Conservation (phyloP, 2,888 invertebrate genomes). For the Athalia rosae region DNA sequence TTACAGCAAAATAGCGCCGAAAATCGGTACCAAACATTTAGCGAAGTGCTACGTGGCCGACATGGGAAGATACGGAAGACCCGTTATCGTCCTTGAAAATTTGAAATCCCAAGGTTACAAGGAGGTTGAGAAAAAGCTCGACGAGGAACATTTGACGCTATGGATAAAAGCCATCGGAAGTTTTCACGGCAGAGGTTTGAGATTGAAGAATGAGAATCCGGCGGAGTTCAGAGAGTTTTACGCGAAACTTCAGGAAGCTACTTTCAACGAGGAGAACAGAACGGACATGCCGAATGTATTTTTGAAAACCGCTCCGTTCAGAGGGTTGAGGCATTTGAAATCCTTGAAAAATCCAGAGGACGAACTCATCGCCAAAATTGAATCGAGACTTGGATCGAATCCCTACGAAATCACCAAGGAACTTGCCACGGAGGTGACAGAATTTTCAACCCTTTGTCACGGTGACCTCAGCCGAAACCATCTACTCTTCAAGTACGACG, state of each 20-base stretch:
- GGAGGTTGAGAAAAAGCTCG: conserved; percentile 53
- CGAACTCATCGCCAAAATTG: conserved; percentile 45
- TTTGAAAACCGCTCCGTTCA: conserved; percentile 48
- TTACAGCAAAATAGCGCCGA: conserved; percentile 58
- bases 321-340: conserved; percentile 50
- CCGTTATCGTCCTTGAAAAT: conserved; percentile 66
- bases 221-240: conserved; percentile 62
- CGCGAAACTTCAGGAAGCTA: conserved; percentile 59
- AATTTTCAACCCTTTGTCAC: conserved; percentile 61
- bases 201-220: conserved; percentile 56
- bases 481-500: conserved; percentile 59
- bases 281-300: conserved; percentile 39
- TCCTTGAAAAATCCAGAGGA: conserved; percentile 45
- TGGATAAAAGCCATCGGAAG: conserved; percentile 58
- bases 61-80: conserved; percentile 64
- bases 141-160: conserved; percentile 59
- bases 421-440: conserved; percentile 23
- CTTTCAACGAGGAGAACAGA: conserved; percentile 46
- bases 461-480: conserved; percentile 59
- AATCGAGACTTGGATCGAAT: conserved; percentile 46
- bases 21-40: conserved; percentile 54
- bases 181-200: conserved; percentile 64
- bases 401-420: conserved; percentile 42
- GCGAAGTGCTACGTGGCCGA: conserved; percentile 65
- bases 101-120: conserved; percentile 58